Evolutionary conservation across 2,888 invertebrate species (phyloP), one percentile per base, ranked within the genome.

Genomic region (Glyphotaelius pellucidus): DNA sequence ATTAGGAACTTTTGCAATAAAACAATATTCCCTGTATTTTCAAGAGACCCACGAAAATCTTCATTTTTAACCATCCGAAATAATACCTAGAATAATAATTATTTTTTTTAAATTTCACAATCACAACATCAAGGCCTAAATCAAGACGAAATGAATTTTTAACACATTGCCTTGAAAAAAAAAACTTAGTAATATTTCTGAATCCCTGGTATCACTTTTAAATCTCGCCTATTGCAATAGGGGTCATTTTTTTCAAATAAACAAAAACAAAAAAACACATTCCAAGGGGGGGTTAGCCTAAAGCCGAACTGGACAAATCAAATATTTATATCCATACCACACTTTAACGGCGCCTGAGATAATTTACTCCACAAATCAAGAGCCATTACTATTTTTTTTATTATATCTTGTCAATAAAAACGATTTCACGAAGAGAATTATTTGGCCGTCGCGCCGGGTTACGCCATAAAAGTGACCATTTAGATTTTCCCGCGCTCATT

Each of bases 381-480:
- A 67, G 67, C n/a, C 67, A 67, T 67, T 67, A 67, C 67, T 67
- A 67, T 67, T 67, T 47, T 38, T 42, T 47, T 67, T 67, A 67
- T 67, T 67, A 67, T 67, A 25, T 67, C 25, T 67, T 67, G 67
- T 67, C 67, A 67, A 67, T 67, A n/a, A 67, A 67, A 67, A 67
- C 67, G 67, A 67, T 67, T 67, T 67, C 25, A 67, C 47, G 31
- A 15, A 31, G 47, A 47, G 31, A 52, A 35, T 15, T 52, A 52
- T 87, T 87, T 30, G 87, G 52, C 67, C 42, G 52, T 87, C 14
- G 87, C 47, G 47, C 42, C 25, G 86, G 52, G 86, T 52, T 14
- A 47, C 87, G 87, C 31, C 87, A 67, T 87, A 87, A 87, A 87
- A 87, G 30, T 47, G 87, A 52, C 87, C 87, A 87, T 87, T 87